These are phyloP conservation scores for Gila robusta DNA, from an alignment of 2,797 vertebrate genomes.

Conservation along the genomic window DNA sequence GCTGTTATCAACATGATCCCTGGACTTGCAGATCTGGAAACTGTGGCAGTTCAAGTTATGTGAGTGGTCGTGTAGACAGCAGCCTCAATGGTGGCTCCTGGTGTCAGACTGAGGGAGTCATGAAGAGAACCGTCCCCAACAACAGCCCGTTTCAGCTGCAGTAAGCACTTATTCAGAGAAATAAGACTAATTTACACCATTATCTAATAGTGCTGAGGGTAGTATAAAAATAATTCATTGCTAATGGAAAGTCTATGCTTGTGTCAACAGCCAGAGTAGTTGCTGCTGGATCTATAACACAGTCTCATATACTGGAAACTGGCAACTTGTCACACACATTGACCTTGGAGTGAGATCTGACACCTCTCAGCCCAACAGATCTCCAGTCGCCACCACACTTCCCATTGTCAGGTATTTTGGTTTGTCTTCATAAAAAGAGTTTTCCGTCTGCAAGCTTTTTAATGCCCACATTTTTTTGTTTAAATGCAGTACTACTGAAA, in stretches of 20 bases:
- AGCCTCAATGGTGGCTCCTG: constrained; percentile 2
- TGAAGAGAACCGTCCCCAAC: neutral
- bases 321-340: constrained; percentile 54
- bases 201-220: neutral
- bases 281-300: neutral
- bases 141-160: constrained; percentile 28
- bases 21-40: neutral
- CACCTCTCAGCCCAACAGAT: constrained; percentile 58
- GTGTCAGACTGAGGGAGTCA: constrained; percentile 60
- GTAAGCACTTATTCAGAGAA: constrained; percentile 52
- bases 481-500: neutral
- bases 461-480: neutral
- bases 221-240: neutral
- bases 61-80: accelerated
- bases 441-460: neutral
- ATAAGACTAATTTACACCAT: neutral
- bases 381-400: constrained; percentile 64
- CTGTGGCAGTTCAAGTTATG: constrained; percentile 41
- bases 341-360: constrained; percentile 64
- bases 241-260: neutral
- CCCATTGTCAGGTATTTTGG: constrained; percentile 59
- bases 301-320: accelerated
- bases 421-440: neutral
- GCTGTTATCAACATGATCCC: accelerated
- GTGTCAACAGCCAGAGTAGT: constrained; percentile 8